phyloP scores from a whole-genome alignment of 2,888 invertebrate genomes.

The Thyatira batis region DNA sequence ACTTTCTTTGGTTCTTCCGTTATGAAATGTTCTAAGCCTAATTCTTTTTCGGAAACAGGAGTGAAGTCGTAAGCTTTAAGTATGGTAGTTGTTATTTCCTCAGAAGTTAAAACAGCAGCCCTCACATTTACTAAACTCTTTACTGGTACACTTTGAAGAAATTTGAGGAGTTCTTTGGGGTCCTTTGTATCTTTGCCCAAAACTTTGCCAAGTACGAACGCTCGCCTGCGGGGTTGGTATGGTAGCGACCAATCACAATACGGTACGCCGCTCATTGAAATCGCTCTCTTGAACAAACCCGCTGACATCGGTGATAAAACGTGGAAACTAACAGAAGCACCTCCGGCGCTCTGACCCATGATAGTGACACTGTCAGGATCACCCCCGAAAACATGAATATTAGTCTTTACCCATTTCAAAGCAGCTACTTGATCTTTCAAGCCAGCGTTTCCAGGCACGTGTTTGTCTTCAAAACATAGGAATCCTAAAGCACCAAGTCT shows the following conservation, averaged over 20 bases:
- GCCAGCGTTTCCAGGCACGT: conserved; percentile 83
- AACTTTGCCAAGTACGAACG: conserved; percentile 42
- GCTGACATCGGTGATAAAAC: conserved; percentile 55
- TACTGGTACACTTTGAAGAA: conserved; percentile 40
- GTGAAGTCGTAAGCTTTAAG: conserved; percentile 33
- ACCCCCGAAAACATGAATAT: conserved; percentile 50
- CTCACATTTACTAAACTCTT: conserved; percentile 29
- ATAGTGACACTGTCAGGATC: conserved; percentile 47
- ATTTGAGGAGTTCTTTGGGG: conserved; percentile 38
- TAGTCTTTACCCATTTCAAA: conserved; percentile 47
- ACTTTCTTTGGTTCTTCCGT: conserved; percentile 28
- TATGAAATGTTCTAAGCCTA: conserved; percentile 38
- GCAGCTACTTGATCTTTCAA: conserved; percentile 65
- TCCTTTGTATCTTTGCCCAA: conserved; percentile 45
- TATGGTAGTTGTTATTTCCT: conserved; percentile 22
- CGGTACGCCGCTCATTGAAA: conserved; percentile 54
- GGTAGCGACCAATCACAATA: conserved; percentile 40
- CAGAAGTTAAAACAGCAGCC: conserved; percentile 27
- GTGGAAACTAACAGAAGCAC: conserved; percentile 39
- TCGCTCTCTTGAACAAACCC: conserved; percentile 51
- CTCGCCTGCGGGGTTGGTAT: conserved; percentile 37
- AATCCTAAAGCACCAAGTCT: conserved; percentile 80
- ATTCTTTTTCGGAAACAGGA: conserved; percentile 46
- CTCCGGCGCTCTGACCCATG: conserved; percentile 56
- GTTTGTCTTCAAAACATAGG: conserved; percentile 72